Base-by-base conservation (phyloP, 2,797 vertebrate genomes). In the Pseudomugil tenellus region DNA sequence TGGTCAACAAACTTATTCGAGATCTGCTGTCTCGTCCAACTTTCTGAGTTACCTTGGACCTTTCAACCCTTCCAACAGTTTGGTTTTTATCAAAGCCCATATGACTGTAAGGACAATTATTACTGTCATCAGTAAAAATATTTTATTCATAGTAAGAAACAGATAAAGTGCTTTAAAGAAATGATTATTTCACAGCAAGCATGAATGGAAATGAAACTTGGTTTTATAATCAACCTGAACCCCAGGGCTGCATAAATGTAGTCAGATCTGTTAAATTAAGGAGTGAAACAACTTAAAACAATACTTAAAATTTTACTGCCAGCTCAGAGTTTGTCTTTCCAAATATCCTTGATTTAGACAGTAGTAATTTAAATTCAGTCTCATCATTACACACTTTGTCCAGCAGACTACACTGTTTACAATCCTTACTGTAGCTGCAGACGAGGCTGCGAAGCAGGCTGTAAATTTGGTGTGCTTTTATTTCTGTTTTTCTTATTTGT, bases 331-430 rank as follows among this genome's bases (percentile, higher is more conserved):
- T 43, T 43, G 19, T 43, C 41, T 43, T n/a, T 2, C 14, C 25
- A 14, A 52, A n/a, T n/a, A 16, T 28, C 28, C 28, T 6, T 43
- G 19, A n/a, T n/a, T 11, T 52, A 6, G 25, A 25, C 25, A 21
- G 14, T 41, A 23, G 13, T 8, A 52, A 25, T 12, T 13, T 13
- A 6, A 57, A 43, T 1, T 43, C 35, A 25, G 29, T 62, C 37
- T 51, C 67, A 77, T 79, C 43, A 65, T 31, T 60, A 35, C 84
- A 61, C 21, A 6, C 34, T 77, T 75, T 68, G 59, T 68, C 76
- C 78, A 79, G 73, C 79, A 84, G 66, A 74, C 63, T 74, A 34
- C 79, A 69, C 71, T 80, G 79, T 81, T 79, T 23, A 48, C 70
- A 51, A 3, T 13, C 21, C 14, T 57, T 64, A n/a, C 41, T 43